Conservation (phyloP, 1,140 invertebrate genomes). For the Zaprionus africanus region DNA sequence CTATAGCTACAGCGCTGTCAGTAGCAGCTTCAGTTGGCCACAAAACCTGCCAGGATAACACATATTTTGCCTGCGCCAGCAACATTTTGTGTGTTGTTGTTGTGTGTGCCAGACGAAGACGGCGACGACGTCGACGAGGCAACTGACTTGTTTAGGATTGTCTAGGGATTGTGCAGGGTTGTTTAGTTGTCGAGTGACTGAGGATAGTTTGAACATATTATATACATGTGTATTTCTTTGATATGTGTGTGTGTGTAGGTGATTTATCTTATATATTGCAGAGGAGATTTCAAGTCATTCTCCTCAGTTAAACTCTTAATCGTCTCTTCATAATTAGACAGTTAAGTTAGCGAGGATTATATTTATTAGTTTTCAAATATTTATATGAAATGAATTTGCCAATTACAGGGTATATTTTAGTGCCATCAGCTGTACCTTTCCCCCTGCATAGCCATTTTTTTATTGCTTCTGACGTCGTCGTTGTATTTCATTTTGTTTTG, state of each 20-base stretch:
- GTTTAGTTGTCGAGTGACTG: background rate
- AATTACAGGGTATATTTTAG: background rate
- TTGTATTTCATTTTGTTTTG: conserved; percentile 50
- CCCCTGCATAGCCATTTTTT: conserved; percentile 8
- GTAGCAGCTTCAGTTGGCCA: conserved; percentile 1
- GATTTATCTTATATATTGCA: no score
- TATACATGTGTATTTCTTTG: no score
- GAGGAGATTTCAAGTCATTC: no score
- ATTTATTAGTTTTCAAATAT: no score
- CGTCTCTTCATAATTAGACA: no score
- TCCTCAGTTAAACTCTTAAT: no score
- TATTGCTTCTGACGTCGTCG: conserved; percentile 41
- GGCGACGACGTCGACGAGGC: background rate
- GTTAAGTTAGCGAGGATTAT: no score
- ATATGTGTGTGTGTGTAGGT: no score
- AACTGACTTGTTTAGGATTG: background rate
- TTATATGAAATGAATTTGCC: background rate
- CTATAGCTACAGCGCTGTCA: no score
- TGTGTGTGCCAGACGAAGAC: conserved; percentile 28
- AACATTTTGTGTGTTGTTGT: conserved; percentile 25
- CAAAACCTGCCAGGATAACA: conserved; percentile 28
- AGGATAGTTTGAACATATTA: no score
- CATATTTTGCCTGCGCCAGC: conserved; percentile 41
- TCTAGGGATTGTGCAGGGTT: background rate
- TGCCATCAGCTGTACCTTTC: background rate